phyloP scores from a whole-genome alignment of 92 coral and sea anemone species.

The Diadumene lineata region DNA sequence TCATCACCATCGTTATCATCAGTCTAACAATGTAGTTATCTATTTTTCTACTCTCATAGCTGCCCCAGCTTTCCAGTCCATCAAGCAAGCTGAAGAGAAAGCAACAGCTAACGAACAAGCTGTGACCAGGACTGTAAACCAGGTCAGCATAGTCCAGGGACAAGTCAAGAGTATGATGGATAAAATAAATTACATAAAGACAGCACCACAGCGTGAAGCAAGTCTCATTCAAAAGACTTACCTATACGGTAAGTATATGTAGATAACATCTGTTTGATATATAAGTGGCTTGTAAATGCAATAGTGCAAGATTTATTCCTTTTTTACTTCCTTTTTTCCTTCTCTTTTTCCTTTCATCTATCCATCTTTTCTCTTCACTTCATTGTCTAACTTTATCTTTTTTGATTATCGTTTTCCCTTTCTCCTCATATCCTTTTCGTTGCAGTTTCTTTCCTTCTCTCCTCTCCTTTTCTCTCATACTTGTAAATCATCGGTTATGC shows the following conservation, averaged over 20 bases:
- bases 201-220: slow-evolving; percentile 24
- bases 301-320: no score
- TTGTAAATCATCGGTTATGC: no score
- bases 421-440: no score
- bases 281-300: no score
- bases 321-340: no score
- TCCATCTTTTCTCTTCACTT: no score
- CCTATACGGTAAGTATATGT: neutral
- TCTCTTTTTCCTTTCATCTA: no score
- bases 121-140: neutral
- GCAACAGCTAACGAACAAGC: neutral
- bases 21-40: neutral
- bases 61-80: neutral
- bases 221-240: slow-evolving; percentile 37
- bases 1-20: neutral
- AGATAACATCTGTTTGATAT: no score
- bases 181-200: slow-evolving; percentile 29
- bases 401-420: no score
- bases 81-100: neutral
- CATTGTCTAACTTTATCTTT: no score
- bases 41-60: neutral
- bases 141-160: slow-evolving; percentile 15
- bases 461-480: no score
- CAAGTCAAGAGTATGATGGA: slow-evolving; percentile 1
- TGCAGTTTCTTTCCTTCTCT: no score